Percentiles rank a stretch among this genome's conserved stretches.
Conservation (phyloP, 2,888 invertebrate genomes). For the Icerya purchasi region DNA sequence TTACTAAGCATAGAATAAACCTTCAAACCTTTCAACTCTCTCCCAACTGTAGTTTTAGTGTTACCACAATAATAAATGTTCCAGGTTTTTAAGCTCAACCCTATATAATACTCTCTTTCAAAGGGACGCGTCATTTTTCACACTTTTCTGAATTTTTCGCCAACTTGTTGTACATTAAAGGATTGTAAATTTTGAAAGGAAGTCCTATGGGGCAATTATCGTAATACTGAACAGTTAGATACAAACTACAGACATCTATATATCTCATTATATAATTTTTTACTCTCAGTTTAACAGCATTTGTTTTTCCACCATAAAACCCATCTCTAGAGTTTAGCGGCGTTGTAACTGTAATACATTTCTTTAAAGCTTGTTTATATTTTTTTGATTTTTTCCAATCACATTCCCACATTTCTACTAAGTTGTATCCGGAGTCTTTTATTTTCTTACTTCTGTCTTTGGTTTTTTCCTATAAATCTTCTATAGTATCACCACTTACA, state of each 20-base stretch:
- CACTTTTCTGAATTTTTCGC: no score
- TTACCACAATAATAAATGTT: no score
- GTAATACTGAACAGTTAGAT: constrained; percentile 10
- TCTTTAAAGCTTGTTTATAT: no score
- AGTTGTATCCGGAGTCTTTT: constrained; percentile 9
- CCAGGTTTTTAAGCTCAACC: no score
- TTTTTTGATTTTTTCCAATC: constrained; percentile 4
- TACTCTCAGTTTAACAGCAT: neutral
- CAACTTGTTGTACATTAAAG: constrained; percentile 3
- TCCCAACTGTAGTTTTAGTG: no score
- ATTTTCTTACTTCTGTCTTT: constrained; percentile 6
- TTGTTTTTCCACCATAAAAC: neutral
- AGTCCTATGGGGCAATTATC: constrained; percentile 8
- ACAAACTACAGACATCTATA: constrained; percentile 11
- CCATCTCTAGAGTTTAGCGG: neutral
- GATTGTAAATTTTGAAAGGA: constrained; percentile 3
- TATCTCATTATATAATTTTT: constrained; percentile 13
- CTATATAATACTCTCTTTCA: no score
- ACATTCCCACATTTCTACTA: constrained; percentile 16
- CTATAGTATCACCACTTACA: neutral
- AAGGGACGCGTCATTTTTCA: no score
- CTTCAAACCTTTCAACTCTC: no score
- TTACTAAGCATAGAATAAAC: no score
- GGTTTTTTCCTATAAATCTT: constrained; percentile 12
- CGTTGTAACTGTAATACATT: no score